These are phyloP conservation scores for Natrix natrix DNA, from an alignment of 2,797 vertebrate species.

Conservation along the genomic window DNA sequence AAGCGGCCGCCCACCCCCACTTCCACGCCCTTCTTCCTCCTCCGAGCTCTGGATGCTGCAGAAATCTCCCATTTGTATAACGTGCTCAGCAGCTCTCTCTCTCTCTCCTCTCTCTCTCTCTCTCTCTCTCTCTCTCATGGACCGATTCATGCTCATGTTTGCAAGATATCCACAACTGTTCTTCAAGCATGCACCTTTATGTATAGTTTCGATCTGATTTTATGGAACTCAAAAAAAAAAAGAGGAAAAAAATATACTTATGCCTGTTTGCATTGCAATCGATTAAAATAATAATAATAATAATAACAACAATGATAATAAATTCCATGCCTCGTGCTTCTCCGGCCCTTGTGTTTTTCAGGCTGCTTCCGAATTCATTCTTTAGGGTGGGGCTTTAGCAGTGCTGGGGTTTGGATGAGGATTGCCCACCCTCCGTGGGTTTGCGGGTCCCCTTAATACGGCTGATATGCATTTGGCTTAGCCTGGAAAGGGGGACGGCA, in stretches of 20 bases:
- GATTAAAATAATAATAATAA: constrained; percentile 52
- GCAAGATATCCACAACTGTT: constrained; percentile 63
- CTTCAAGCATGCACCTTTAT: constrained; percentile 74
- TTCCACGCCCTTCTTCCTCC: constrained; percentile 68
- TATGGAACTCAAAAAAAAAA: constrained; percentile 58
- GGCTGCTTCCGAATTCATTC: neutral
- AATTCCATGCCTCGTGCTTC: neutral
- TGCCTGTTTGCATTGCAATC: constrained; percentile 78
- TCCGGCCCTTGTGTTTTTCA: neutral
- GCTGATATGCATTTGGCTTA: neutral
- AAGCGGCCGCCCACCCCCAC: constrained; percentile 20
- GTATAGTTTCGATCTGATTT: constrained; percentile 67
- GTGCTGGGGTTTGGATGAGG: neutral
- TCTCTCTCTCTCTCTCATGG: constrained; percentile 33
- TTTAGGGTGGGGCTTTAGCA: neutral
- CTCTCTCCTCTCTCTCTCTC: constrained; percentile 36
- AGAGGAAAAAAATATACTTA: constrained; percentile 55
- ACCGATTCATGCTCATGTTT: constrained; percentile 57
- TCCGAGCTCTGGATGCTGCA: constrained; percentile 71
- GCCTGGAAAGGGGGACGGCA: neutral
- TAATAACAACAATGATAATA: neutral
- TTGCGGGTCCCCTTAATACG: neutral
- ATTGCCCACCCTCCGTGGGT: neutral
- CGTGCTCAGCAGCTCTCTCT: constrained; percentile 54
- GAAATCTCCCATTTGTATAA: constrained; percentile 55